Base-by-base conservation (phyloP, 2,888 invertebrate species). In the Diaprepes abbreviatus region DNA sequence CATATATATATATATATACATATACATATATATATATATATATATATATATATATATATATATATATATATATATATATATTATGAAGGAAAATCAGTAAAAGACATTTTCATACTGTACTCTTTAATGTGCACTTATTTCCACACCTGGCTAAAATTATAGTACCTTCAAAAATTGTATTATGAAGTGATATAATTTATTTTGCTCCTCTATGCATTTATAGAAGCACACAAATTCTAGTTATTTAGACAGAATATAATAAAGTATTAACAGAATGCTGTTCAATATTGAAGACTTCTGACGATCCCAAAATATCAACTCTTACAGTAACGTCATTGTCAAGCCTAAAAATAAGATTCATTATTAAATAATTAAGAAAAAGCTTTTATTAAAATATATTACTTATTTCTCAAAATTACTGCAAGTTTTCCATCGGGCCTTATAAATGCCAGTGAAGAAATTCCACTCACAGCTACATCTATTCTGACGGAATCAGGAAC, bases 401-500 rank as follows among this genome's bases (percentile, higher is more conserved):
- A 89, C 89, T 77, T 81, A 76, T 90, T 91, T 45, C 86, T 84
- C 9, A 89, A 75, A 10, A 90, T 80, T 9, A 87, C 75, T 0
- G 85, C 86, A 14, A 85, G 84, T 40, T 83, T 81, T 16, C 85
- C 80, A 74, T 89, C 86, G 0, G 88, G 87, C 31, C 87, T 85
- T 45, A 81, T 59, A 74, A 89, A 89, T 16, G 88, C 88, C 7
- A 85, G 79, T 0, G 82, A 19, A 7, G 16, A 14, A 14, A 60
- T 24, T 14, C 19, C 43, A 9, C 76, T 36, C 9, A 55, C 12
- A n/a, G 35, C 16, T 6, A 71, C 50, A 5, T 24, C 77, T 36
- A 88, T 82, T 75, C 83, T 75, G 67, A 80, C 59, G 0, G 92
- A 92, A 9, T 86, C 88, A 70, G 88, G 86, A 0, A 89, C 86